Evolutionary conservation across 2,888 invertebrate species (phyloP), one percentile per base, ranked within the genome.

Genomic region (Hemicrepidius hirtus): DNA sequence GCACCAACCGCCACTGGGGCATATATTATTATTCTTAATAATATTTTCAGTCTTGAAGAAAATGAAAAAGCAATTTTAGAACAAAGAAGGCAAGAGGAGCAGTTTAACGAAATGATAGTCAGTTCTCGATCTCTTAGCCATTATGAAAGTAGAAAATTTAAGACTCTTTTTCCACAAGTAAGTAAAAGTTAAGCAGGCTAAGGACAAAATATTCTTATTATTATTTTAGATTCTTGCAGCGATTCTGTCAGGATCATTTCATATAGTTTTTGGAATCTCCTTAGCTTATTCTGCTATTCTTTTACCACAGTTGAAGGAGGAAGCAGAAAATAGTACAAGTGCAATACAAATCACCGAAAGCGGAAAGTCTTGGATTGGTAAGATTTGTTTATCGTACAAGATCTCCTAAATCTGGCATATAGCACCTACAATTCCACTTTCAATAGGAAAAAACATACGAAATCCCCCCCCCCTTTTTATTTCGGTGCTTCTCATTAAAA

Each of bases 231-330:
- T 90, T 46, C 78, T 84, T 20, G 88, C 89, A n/a, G 87, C 89
- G 75, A 82, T 89, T 55, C 84, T 88, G 41, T 87, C 88, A 6
- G 89, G 88, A 0, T 87, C 88, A 18, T 90, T 88, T 80, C 89
- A 90, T 80, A 86, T 90, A 73, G 88, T 87, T 13, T 88, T 90
- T 18, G 90, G 90, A 12, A 85, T 90, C 18, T 87, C 88, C 32
- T 86, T 90, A 80, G 89, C 89, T 4, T 90, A 87, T 81, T 90
- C 90, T 1, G 90, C 89, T 0, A 88, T 89, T 68, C 82, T 90
- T 66, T 85, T 90, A 73, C 90, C 90, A 24, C 88, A 88, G 76
- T 79, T 90, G 24, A 12, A 3, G 12, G 85, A 87, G 77, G 82
- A 79, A 21, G 73, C 71, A 57, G 68, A 60, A 62, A 71, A 82